A percentile compares a stretch with the other conserved stretches of the same genome.
Conservation (phyloP, 2,888 invertebrate genomes). For the Cataglyphis altisquamis region DNA sequence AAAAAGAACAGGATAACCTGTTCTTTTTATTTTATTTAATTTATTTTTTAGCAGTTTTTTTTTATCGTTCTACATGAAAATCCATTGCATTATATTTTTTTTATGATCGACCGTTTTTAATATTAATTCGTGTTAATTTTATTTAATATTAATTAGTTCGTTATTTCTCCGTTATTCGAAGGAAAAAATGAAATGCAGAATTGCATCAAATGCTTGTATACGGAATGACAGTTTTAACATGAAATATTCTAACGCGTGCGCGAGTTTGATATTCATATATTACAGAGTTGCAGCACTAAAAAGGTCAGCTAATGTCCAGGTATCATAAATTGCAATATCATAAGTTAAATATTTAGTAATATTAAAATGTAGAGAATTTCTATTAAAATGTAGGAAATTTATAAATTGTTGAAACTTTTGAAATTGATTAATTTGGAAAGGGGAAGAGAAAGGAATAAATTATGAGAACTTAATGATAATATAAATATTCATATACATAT, state of each 20-base stretch:
- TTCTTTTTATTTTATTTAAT: no score
- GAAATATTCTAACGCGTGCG: neutral
- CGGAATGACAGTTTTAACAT: neutral
- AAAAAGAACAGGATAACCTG: no score
- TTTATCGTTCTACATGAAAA: constrained; percentile 1
- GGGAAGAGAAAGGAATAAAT: neutral
- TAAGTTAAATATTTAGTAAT: neutral
- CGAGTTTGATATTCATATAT: neutral
- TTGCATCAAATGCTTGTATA: neutral
- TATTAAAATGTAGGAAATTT: neutral
- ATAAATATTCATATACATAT: neutral
- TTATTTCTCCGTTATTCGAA: neutral
- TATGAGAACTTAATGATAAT: neutral
- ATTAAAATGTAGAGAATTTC: neutral
- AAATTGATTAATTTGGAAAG: neutral
- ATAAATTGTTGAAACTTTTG: constrained; percentile 14
- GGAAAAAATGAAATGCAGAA: neutral
- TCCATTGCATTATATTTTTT: neutral
- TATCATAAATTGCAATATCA: neutral
- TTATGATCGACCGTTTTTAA: neutral
- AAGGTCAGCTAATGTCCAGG: neutral
- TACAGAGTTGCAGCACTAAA: neutral
- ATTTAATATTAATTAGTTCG: neutral
- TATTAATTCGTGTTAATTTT: neutral
- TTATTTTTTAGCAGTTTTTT: neutral